phyloP scores from a whole-genome alignment of 2,113 vertebrate genomes.

The Tetrax tetrax region DNA sequence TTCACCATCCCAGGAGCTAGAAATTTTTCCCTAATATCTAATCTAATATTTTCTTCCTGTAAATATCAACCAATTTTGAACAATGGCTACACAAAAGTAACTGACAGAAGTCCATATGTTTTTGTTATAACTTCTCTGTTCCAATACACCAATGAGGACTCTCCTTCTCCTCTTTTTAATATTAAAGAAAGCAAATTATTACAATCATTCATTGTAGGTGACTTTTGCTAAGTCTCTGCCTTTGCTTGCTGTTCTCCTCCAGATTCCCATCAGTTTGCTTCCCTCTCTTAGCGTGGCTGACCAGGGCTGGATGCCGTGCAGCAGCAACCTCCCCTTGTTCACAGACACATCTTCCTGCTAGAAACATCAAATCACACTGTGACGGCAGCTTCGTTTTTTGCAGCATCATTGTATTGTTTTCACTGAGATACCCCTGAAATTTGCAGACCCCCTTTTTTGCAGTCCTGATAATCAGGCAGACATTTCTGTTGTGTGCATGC shows the following conservation, averaged over 20 bases:
- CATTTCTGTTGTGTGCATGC: neutral
- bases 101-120: neutral
- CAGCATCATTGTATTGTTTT: neutral
- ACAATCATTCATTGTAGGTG: neutral
- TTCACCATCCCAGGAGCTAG: neutral
- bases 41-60: neutral
- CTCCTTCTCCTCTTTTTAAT: neutral
- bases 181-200: neutral
- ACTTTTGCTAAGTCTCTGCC: neutral
- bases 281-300: rapidly evolving
- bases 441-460: neutral
- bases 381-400: neutral
- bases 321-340: neutral
- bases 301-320: neutral
- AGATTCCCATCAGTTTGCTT: neutral
- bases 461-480: neutral
- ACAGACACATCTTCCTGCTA: neutral
- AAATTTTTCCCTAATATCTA: neutral
- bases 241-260: neutral
- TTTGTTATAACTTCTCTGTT: neutral
- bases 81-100: neutral
- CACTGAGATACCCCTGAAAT: neutral
- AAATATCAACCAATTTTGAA: neutral
- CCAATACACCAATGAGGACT: neutral
- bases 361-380: neutral